These are phyloP conservation scores for Caenorhabditis macrosperma DNA, from an alignment of 2,888 invertebrate genomes.

Conservation along the genomic window DNA sequence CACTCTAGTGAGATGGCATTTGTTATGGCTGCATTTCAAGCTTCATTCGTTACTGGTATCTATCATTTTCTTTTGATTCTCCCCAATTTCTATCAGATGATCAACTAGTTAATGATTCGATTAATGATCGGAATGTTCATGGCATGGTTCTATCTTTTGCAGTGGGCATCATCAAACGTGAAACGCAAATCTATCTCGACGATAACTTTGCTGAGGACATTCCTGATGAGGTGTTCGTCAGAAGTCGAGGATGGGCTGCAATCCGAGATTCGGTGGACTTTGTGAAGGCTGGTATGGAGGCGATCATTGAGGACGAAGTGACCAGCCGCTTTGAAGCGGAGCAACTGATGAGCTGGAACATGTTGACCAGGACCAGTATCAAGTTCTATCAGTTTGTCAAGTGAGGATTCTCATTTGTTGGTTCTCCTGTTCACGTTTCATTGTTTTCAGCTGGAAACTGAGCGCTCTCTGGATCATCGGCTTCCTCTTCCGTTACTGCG, in stretches of 20 bases:
- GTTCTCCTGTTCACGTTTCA: neutral
- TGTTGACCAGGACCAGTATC: slow-evolving; percentile 86
- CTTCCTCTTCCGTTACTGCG: slow-evolving; percentile 91
- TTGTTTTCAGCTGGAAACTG: slow-evolving; percentile 83
- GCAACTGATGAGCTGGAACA: slow-evolving; percentile 90
- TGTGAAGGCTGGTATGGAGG: slow-evolving; percentile 87
- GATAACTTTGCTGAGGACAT: slow-evolving; percentile 65
- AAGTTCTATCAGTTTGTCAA: slow-evolving; percentile 77
- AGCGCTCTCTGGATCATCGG: slow-evolving; percentile 95
- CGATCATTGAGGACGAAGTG: slow-evolving; percentile 98
- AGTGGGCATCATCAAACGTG: slow-evolving; percentile 71
- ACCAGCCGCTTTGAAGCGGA: slow-evolving; percentile 97
- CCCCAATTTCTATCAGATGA: neutral
- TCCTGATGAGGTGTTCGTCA: slow-evolving; percentile 69
- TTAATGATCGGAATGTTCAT: slow-evolving; percentile 17
- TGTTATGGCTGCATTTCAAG: slow-evolving; percentile 14
- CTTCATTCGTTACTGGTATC: neutral
- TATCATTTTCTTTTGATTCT: neutral
- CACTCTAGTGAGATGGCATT: neutral
- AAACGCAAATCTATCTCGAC: slow-evolving; percentile 71
- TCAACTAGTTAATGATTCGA: slow-evolving; percentile 25
- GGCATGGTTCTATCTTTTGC: slow-evolving; percentile 25
- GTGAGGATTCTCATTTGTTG: slow-evolving; percentile 51
- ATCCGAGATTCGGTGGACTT: slow-evolving; percentile 77
- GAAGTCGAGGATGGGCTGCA: slow-evolving; percentile 77